Evolutionary conservation across 1,140 invertebrate species (phyloP).

Genomic region (Drosophila lacteicornis): DNA sequence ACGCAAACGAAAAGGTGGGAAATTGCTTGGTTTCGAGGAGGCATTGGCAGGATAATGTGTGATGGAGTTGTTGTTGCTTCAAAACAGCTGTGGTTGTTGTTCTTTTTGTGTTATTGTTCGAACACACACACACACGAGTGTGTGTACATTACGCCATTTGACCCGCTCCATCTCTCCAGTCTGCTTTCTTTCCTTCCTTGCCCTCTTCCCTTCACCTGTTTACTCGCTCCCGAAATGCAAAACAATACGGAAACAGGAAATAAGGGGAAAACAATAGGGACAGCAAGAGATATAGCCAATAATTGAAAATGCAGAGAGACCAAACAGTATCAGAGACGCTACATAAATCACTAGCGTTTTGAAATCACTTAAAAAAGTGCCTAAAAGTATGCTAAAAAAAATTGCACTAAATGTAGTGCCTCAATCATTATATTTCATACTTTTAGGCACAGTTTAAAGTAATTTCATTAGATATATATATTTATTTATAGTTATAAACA

Average conservation of each 20-base stretch:
- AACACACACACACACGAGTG: not conserved
- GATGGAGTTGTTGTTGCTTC: slow-evolving; percentile 1
- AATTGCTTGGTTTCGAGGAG: not conserved
- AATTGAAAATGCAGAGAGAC: not conserved
- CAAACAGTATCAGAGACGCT: too few species aligned
- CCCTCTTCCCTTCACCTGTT: not conserved
- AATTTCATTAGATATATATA: too few species aligned
- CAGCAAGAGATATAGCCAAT: slow-evolving; percentile 13
- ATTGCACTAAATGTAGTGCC: too few species aligned
- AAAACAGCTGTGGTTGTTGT: slow-evolving; percentile 62
- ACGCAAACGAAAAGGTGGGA: slow-evolving; percentile 19
- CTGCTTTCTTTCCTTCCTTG: not conserved
- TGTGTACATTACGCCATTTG: slow-evolving; percentile 45
- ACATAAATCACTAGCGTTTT: too few species aligned
- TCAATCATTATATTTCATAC: too few species aligned
- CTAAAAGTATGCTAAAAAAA: too few species aligned
- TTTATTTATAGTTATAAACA: too few species aligned
- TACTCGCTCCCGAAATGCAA: slow-evolving; percentile 12
- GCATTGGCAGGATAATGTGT: not conserved
- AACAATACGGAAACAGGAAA: slow-evolving; percentile 11
- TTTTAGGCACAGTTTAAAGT: too few species aligned
- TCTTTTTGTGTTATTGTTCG: slow-evolving; percentile 52
- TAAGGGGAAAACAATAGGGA: not conserved
- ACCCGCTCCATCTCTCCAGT: slow-evolving; percentile 15
- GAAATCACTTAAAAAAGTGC: too few species aligned